A percentile compares a stretch with the other conserved stretches of the same genome.
These are phyloP conservation scores for Apostichopus japonicus DNA, from an alignment of 35 echinoderm and acorn worm species.

Conservation along the genomic window DNA sequence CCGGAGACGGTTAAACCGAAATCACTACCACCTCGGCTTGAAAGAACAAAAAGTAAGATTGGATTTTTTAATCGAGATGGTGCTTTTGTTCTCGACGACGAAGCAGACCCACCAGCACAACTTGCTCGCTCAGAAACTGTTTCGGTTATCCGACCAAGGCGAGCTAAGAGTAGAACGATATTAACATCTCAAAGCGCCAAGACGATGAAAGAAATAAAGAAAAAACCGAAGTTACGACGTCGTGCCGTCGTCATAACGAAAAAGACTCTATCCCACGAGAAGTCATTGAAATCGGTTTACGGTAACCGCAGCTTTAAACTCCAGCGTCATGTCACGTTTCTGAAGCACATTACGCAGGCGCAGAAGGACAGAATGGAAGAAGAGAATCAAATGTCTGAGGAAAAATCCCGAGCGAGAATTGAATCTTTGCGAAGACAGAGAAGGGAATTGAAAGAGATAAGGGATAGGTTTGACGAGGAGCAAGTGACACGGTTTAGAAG, in stretches of 20 bases:
- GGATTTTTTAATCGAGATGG: slow-evolving; percentile 31
- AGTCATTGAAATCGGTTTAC: slow-evolving; percentile 75
- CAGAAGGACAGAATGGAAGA: slow-evolving; percentile 67
- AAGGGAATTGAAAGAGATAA: slow-evolving; percentile 57
- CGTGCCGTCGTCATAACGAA: slow-evolving; percentile 77
- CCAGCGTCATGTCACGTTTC: slow-evolving; percentile 66
- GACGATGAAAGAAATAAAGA: background rate
- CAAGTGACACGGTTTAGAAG: slow-evolving; percentile 90
- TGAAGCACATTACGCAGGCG: slow-evolving; percentile 75
- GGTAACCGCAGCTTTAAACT: slow-evolving; percentile 70
- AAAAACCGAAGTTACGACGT: slow-evolving; percentile 49
- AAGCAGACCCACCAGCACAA: background rate
- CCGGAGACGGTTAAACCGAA: background rate
- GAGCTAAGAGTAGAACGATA: background rate
- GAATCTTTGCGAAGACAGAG: slow-evolving; percentile 65
- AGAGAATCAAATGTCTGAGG: slow-evolving; percentile 48
- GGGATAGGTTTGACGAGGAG: slow-evolving; percentile 90
- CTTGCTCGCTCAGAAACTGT: background rate
- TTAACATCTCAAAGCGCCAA: slow-evolving; percentile 38
- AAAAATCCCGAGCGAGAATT: slow-evolving; percentile 11
- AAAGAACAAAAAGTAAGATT: slow-evolving; percentile 37
- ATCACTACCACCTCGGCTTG: background rate
- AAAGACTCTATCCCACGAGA: slow-evolving; percentile 71
- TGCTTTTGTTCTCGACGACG: slow-evolving; percentile 20
- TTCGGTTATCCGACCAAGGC: slow-evolving; percentile 13